Conservation (phyloP, 2,797 vertebrate species). For the Gallirallus australis region DNA sequence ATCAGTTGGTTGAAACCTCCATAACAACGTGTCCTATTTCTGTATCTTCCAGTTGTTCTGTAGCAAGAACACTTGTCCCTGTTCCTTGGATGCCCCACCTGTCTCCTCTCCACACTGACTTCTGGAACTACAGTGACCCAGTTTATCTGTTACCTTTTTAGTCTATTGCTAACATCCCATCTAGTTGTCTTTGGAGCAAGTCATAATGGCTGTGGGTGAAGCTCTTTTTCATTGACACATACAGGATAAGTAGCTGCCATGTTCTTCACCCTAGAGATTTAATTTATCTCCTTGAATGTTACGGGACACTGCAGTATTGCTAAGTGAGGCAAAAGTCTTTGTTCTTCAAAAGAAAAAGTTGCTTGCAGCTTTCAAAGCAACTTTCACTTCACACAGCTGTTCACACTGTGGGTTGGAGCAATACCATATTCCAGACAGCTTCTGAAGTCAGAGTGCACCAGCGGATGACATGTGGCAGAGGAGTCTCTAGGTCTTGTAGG, state of each 20-base stretch:
- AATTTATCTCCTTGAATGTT: not conserved
- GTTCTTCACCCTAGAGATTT: not conserved
- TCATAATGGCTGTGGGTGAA: not conserved
- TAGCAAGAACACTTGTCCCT: not conserved
- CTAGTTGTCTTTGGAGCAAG: not conserved
- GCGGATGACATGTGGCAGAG: not conserved
- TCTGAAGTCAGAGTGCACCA: not conserved
- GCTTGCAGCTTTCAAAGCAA: not conserved
- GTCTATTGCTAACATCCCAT: not conserved
- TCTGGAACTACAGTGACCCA: constrained; percentile 16
- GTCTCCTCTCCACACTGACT: not conserved
- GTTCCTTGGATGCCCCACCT: not conserved
- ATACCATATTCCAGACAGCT: not conserved
- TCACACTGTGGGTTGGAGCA: not conserved
- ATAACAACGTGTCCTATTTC: not conserved
- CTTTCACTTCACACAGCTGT: not conserved
- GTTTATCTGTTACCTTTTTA: not conserved
- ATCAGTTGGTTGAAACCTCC: not conserved
- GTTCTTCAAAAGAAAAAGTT: not conserved
- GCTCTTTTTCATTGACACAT: not conserved
- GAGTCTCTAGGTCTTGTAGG: not conserved
- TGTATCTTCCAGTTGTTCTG: not conserved
- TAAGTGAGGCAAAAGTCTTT: not conserved
- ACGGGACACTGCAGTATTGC: not conserved
- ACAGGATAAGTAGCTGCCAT: not conserved